phyloP scores from a whole-genome alignment of 1,140 invertebrate genomes.

The Myzus persicae region DNA sequence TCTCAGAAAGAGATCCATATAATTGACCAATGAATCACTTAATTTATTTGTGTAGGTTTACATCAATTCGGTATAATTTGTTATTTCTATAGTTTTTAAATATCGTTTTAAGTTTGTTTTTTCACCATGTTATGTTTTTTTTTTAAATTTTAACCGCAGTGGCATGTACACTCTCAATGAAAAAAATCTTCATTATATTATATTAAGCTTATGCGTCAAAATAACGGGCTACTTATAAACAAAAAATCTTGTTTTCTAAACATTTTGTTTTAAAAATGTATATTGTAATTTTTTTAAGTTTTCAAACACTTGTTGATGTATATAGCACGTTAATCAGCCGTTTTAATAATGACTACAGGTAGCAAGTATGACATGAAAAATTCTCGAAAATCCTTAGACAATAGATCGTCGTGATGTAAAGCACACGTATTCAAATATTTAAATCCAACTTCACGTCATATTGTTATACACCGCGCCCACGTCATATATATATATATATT shows the following conservation, averaged over 20 bases:
- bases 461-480: neutral
- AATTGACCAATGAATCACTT: conserved; percentile 22
- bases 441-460: neutral
- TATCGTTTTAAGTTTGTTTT: conserved; percentile 10
- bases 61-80: neutral
- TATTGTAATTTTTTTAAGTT: conserved; percentile 1
- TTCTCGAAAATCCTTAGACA: neutral
- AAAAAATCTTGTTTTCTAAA: conserved; percentile 6
- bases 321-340: neutral
- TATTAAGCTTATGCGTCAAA: neutral
- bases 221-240: conserved; percentile 8
- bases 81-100: neutral
- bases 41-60: conserved; percentile 24
- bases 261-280: conserved; percentile 1
- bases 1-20: neutral
- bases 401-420: neutral
- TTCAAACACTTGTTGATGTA: neutral
- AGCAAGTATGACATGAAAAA: conserved; percentile 13
- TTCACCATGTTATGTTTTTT: neutral
- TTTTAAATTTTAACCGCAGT: neutral
- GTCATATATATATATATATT: neutral
- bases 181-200: conserved; percentile 4
- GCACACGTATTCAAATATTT: conserved; percentile 2
- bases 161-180: neutral
- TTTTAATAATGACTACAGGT: neutral